phyloP scores from a whole-genome alignment of 1,140 invertebrate genomes.

The Brachionus asplanchnoidis region DNA sequence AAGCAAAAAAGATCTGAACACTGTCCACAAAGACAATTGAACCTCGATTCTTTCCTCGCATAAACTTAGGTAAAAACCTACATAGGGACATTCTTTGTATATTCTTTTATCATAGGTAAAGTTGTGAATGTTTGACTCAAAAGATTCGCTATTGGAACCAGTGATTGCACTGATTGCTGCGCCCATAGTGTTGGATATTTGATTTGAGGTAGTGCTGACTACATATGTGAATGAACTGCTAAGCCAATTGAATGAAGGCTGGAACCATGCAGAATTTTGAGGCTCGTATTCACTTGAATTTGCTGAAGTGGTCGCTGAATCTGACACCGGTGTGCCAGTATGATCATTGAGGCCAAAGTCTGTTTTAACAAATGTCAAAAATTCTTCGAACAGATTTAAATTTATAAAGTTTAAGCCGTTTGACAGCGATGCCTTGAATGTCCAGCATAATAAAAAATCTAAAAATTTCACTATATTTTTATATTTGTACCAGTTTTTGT shows the following conservation, averaged over 20 bases:
- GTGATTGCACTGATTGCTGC: not conserved
- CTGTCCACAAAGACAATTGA: constrained; percentile 5
- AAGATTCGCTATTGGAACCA: not conserved
- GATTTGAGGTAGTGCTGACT: not conserved
- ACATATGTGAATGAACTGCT: constrained; percentile 25
- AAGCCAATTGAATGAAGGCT: constrained; percentile 16
- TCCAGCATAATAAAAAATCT: constrained; percentile 1
- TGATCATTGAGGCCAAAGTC: constrained; percentile 25
- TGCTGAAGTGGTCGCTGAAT: too few species aligned
- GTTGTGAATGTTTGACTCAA: constrained; percentile 19
- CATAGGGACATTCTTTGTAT: constrained; percentile 34
- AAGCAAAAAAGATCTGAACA: constrained; percentile 12
- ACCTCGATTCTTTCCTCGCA: constrained; percentile 30
- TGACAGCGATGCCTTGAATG: not conserved
- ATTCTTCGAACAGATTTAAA: constrained; percentile 14
- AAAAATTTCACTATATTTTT: constrained; percentile 34
- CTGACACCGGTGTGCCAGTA: not conserved
- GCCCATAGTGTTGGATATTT: constrained; percentile 1
- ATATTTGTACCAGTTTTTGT: constrained; percentile 36
- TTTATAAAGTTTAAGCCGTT: constrained; percentile 4
- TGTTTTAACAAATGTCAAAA: not conserved
- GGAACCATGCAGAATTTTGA: not conserved
- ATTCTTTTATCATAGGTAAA: constrained; percentile 28
- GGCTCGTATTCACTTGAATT: not conserved
- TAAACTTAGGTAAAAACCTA: constrained; percentile 30